Conservation (phyloP, 2,113 vertebrate species). For the Cynoglossus semilaevis region DNA sequence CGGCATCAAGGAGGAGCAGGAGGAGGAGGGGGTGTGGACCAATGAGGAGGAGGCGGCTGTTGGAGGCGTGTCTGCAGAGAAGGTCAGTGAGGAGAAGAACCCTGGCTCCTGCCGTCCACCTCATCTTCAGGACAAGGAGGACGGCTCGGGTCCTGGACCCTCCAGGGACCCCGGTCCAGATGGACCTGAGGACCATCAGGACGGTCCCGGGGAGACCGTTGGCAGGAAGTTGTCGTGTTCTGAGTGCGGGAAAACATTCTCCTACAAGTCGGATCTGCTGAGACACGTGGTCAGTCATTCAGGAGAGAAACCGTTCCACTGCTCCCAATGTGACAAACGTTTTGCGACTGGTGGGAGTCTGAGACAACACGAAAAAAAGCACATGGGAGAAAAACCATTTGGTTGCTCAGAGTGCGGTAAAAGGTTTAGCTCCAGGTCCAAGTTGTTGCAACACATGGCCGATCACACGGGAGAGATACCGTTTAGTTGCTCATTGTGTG, state of each 20-base stretch:
- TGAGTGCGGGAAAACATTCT: slow-evolving; percentile 5
- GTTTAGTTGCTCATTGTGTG: slow-evolving; percentile 9
- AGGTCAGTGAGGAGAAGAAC: too few species aligned
- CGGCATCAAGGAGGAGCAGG: too few species aligned
- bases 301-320: slow-evolving; percentile 3
- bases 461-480: slow-evolving; percentile 26
- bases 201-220: too few species aligned
- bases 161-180: too few species aligned
- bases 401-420: slow-evolving; percentile 1
- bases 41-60: too few species aligned
- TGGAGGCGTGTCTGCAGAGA: too few species aligned
- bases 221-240: too few species aligned
- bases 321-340: slow-evolving; percentile 15
- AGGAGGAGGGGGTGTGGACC: too few species aligned
- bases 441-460: slow-evolving; percentile 14
- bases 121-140: background rate
- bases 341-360: slow-evolving; percentile 6
- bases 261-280: slow-evolving; percentile 6
- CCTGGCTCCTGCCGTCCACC: background rate
- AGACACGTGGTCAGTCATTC: slow-evolving; percentile 11
- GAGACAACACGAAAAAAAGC: slow-evolving; percentile 7
- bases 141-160: slow-evolving; percentile 10
- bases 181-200: too few species aligned
- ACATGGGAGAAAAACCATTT: slow-evolving; percentile 9
- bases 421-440: background rate